These are phyloP conservation scores for Melieria picta DNA, from an alignment of 2,888 invertebrate genomes.

Conservation along the genomic window DNA sequence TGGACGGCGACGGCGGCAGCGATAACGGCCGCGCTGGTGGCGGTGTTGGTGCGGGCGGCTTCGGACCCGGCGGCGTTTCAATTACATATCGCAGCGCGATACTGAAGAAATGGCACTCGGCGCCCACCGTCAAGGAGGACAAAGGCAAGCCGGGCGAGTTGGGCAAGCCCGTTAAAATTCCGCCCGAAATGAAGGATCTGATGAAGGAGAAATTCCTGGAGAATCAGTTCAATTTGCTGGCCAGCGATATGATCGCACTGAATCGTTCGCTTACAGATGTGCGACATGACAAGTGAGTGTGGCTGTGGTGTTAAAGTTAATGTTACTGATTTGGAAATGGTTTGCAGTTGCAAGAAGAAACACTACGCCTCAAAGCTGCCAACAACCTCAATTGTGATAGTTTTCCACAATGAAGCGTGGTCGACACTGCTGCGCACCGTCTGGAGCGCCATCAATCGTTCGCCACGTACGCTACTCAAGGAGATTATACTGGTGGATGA, in stretches of 20 bases:
- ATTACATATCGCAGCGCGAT: slow-evolving; percentile 65
- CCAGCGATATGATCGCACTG: slow-evolving; percentile 96
- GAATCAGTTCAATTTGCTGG: slow-evolving; percentile 98
- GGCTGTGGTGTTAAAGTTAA: neutral
- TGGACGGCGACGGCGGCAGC: slow-evolving; percentile 56
- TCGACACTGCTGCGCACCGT: slow-evolving; percentile 94
- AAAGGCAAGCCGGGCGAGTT: slow-evolving; percentile 87
- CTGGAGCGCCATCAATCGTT: slow-evolving; percentile 96
- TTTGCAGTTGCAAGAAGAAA: slow-evolving; percentile 80
- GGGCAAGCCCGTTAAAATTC: slow-evolving; percentile 92
- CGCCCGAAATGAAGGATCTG: slow-evolving; percentile 83
- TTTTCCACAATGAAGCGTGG: slow-evolving; percentile 99
- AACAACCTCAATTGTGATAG: slow-evolving; percentile 95
- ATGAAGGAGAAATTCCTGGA: slow-evolving; percentile 97
- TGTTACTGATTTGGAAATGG: neutral
- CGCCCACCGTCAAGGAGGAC: slow-evolving; percentile 75
- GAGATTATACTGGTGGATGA: slow-evolving; percentile 99
- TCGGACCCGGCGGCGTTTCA: slow-evolving; percentile 59
- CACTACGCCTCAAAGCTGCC: slow-evolving; percentile 83
- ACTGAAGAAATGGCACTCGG: slow-evolving; percentile 78
- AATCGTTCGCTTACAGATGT: slow-evolving; percentile 96
- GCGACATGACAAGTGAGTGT: slow-evolving; percentile 85
- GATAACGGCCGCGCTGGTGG: slow-evolving; percentile 48
- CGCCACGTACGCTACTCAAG: slow-evolving; percentile 85
- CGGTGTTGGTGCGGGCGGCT: slow-evolving; percentile 50